These are phyloP conservation scores for Ceratina australensis DNA, from an alignment of 1,140 invertebrate genomes.

Conservation along the genomic window DNA sequence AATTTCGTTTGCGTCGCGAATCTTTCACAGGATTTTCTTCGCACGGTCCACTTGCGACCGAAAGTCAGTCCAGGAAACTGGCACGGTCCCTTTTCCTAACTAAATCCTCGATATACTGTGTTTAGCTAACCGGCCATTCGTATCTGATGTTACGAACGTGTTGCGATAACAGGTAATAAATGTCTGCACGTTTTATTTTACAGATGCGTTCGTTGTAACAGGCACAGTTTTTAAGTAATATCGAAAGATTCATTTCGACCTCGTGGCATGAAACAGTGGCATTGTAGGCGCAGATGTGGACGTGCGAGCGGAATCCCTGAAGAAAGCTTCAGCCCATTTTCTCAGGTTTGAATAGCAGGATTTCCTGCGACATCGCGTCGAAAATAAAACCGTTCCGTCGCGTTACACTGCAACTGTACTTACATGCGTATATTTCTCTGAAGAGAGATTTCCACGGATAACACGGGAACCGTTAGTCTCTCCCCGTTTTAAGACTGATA, in stretches of 20 bases:
- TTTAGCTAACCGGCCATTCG: no score
- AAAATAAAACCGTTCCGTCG: slow-evolving; percentile 37
- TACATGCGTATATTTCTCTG: not conserved
- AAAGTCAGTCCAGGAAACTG: no score
- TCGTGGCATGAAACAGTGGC: no score
- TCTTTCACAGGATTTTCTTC: slow-evolving; percentile 43
- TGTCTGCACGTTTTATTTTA: no score
- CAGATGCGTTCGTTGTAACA: no score
- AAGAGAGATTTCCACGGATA: slow-evolving; percentile 33
- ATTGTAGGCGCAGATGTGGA: no score
- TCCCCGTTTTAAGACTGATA: not conserved
- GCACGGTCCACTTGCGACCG: slow-evolving; percentile 69
- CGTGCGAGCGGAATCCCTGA: not conserved
- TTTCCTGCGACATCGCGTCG: slow-evolving; percentile 40
- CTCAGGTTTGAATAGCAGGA: slow-evolving; percentile 34
- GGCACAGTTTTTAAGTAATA: no score
- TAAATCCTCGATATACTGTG: no score
- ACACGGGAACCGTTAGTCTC: slow-evolving; percentile 26
- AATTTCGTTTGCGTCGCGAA: slow-evolving; percentile 29
- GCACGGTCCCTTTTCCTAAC: no score
- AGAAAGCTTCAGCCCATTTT: slow-evolving; percentile 41
- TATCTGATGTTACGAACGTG: no score
- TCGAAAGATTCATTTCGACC: no score
- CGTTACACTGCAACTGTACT: slow-evolving; percentile 25
- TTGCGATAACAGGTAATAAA: no score